Base-by-base conservation (phyloP, 2,888 invertebrate genomes). In the Rambutsinella grinnellia region DNA sequence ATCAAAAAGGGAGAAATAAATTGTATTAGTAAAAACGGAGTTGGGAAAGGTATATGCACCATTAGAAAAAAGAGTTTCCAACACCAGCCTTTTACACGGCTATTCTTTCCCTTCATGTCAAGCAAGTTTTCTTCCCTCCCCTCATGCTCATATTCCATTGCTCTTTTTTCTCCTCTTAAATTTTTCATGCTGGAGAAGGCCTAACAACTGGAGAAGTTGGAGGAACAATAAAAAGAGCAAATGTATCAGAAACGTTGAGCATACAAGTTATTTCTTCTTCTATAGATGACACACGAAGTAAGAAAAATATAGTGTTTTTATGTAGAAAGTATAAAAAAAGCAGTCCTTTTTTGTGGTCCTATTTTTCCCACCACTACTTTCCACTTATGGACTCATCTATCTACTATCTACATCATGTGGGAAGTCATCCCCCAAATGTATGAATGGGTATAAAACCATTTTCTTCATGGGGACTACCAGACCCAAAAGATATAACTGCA, bases 301-400 rank as follows among this genome's bases (percentile, higher is more conserved):
- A 36, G 36, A 36, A 36, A n/a, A n/a, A n/a, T n/a, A 36, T 36
- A 36, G 36, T 36, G 36, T 13, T 8, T n/a, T 36, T 36, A 36
- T 36, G 36, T 36, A 36, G 36, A 36, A 36, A 36, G n/a, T n/a
- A n/a, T n/a, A n/a, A 8, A 36, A 36, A 58, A 58, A 58, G 47
- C 57, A 58, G 36, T 36, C 36, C 46, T 63, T 47, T n/a, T 44
- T 46, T 46, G 47, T 27, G 69, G 69, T 62, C 63, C 58, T 28
- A 56, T 62, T 56, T 58, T 57, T 69, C 26, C 57, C 36, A 8
- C 36, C 36, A 36, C 36, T 13, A 36, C 36, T 36, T 13, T 44
- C 49, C 60, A 71, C 44, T 63, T 63, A 19, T 51, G 71, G 51
- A 54, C 65, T 65, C 71, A 58, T 56, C 62, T 56, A 56, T 65